Conservation (phyloP, 2,888 invertebrate genomes). For the Escarpia spicata region DNA sequence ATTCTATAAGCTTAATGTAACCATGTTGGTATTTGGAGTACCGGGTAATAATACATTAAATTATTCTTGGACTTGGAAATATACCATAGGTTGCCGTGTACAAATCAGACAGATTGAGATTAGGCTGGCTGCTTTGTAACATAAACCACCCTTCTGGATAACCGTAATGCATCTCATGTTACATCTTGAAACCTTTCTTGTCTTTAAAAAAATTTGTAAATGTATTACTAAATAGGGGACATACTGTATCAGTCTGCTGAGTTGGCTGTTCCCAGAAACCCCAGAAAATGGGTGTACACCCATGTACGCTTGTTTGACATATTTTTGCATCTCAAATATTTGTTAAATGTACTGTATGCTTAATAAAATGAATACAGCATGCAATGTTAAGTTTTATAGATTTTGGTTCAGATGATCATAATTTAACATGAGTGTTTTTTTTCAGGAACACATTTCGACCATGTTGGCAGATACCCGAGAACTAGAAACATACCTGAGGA, state of each 20-base stretch:
- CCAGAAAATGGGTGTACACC: no score
- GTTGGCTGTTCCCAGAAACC: no score
- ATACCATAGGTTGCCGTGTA: background rate
- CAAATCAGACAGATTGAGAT: conserved; percentile 21
- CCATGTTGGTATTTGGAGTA: background rate
- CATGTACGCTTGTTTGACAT: no score
- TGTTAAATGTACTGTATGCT: no score
- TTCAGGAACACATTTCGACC: conserved; percentile 81
- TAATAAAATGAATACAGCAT: no score
- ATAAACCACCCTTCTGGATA: background rate
- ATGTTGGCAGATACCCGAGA: conserved; percentile 82
- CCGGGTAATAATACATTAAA: background rate
- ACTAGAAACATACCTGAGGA: conserved; percentile 87
- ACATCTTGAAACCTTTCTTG: background rate
- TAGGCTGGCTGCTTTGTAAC: background rate
- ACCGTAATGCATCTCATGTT: background rate
- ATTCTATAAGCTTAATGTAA: background rate
- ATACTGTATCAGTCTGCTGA: no score
- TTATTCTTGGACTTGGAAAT: background rate
- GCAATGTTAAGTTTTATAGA: no score
- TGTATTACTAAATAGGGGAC: background rate
- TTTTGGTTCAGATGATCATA: background rate
- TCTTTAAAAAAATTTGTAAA: background rate
- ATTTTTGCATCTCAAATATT: no score
- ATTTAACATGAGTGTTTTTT: background rate